Evolutionary conservation across 2,888 invertebrate species (phyloP).

Genomic region (Drosophila atripex): DNA sequence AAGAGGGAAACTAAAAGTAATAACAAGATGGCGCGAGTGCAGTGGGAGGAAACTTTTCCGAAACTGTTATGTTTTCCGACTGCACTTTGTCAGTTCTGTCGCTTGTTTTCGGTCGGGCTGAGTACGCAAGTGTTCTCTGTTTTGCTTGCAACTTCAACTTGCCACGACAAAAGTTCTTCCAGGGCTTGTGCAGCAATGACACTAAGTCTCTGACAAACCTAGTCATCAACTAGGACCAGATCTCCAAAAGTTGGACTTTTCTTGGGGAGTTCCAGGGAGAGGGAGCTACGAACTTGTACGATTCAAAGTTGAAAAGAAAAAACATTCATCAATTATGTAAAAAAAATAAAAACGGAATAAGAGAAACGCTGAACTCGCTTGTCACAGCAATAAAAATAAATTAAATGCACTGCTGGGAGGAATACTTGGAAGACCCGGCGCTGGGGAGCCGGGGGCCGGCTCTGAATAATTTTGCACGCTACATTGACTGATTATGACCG

Average conservation of each 20-base stretch:
- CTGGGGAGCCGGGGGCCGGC: not conserved
- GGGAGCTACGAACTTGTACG: not conserved
- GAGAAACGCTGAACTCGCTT: slow-evolving; percentile 53
- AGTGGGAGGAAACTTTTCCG: slow-evolving; percentile 7
- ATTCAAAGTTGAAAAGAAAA: not conserved
- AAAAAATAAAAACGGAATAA: slow-evolving; percentile 45
- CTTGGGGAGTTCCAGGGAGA: not conserved
- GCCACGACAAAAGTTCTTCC: too few relatives aligned
- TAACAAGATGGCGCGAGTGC: too few relatives aligned
- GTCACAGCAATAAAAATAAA: slow-evolving; percentile 65
- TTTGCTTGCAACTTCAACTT: slow-evolving; percentile 1
- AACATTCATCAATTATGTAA: slow-evolving; percentile 46
- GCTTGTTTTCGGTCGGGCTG: slow-evolving; percentile 58
- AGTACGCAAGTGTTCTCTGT: slow-evolving; percentile 44
- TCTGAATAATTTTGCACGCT: slow-evolving; percentile 71
- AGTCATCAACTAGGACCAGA: slow-evolving; percentile 46
- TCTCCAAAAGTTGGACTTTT: slow-evolving; percentile 45
- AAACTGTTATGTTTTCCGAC: slow-evolving; percentile 48
- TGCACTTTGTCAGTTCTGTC: slow-evolving; percentile 72
- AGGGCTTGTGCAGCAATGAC: too few relatives aligned
- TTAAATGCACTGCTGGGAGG: slow-evolving; percentile 44
- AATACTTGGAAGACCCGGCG: slow-evolving; percentile 3
- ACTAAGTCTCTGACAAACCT: slow-evolving; percentile 49
- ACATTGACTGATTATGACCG: slow-evolving; percentile 72
- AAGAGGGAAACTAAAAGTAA: slow-evolving; percentile 1